Base-by-base conservation (phyloP, 2,888 invertebrate genomes). In the Hecatera dysodea region DNA sequence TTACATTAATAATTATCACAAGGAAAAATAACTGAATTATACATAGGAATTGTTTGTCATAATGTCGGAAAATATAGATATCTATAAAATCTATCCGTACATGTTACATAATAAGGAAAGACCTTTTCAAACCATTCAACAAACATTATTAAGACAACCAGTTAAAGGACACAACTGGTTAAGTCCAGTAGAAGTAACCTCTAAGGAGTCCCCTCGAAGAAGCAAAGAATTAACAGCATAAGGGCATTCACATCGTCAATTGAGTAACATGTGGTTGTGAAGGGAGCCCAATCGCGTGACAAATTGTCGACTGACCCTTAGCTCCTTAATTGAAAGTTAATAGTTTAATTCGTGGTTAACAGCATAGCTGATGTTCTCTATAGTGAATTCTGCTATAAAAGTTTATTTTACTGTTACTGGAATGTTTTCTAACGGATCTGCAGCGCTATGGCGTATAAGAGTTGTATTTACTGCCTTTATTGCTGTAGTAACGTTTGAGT, bases 201-300 rank as follows among this genome's bases (percentile, higher is more conserved):
- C 44, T 67, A 46, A 48, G 29, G 22, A 67, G 39, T 62, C 55
- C 44, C 57, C n/a, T 56, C 48, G 12, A 11, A 57, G 27, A 52
- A 48, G 44, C 62, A 59, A 65, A 71, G 75, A 72, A 75, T 75
- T 71, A 72, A 59, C 59, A 68, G 22, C 67, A 61, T 64, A 82
- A 84, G 88, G 86, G 83, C 88, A 82, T 87, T 89, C 84, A 88
- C 88, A 72, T 76, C 57, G 27, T 71, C 87, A 89, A 90, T 89
- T 90, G 86, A 81, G 78, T 75, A 86, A 86, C 81, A 88, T 83
- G 75, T 86, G 64, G 56, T 44, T 70, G 61, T 55, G 70, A 82
- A 86, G 88, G 89, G 88, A 75, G 50, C 82, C 55, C 72, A 81
- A 76, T 73, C 33, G 65, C 75, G 78, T 68, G 85, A 86, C 89